phyloP scores from a whole-genome alignment of 1,140 invertebrate genomes.

The Saccostrea cuccullata region DNA sequence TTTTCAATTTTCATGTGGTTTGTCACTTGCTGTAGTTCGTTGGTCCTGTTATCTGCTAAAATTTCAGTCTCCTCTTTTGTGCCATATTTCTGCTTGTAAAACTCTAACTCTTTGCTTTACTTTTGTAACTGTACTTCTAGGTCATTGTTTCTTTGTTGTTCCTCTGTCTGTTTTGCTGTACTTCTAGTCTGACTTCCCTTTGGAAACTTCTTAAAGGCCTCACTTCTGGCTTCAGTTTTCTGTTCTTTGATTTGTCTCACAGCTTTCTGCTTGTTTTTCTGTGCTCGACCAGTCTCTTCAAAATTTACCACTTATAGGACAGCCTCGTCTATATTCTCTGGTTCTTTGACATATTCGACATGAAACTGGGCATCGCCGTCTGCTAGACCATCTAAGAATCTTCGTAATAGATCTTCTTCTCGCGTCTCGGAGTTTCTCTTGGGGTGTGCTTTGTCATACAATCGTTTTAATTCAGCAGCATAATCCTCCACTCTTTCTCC shows the following conservation, averaged over 20 bases:
- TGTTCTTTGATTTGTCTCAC: not conserved
- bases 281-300: not conserved
- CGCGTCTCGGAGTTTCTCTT: too few relatives aligned
- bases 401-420: too few relatives aligned
- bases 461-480: constrained; percentile 38
- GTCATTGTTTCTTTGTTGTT: not conserved
- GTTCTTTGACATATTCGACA: too few relatives aligned
- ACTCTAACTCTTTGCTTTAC: not conserved
- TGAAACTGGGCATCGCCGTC: too few relatives aligned
- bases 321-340: too few relatives aligned
- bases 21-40: not conserved
- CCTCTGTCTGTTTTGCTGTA: not conserved
- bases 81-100: not conserved
- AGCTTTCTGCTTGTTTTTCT: not conserved
- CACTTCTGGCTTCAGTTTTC: not conserved
- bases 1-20: not conserved
- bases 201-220: not conserved
- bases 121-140: not conserved
- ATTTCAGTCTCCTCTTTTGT: not conserved
- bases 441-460: constrained; percentile 40
- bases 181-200: not conserved
- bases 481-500: constrained; percentile 40
- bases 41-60: not conserved
- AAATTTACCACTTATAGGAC: too few relatives aligned
- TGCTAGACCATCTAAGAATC: too few relatives aligned